phyloP scores from a whole-genome alignment of 1,140 invertebrate genomes.

The Saccostrea glomerata region DNA sequence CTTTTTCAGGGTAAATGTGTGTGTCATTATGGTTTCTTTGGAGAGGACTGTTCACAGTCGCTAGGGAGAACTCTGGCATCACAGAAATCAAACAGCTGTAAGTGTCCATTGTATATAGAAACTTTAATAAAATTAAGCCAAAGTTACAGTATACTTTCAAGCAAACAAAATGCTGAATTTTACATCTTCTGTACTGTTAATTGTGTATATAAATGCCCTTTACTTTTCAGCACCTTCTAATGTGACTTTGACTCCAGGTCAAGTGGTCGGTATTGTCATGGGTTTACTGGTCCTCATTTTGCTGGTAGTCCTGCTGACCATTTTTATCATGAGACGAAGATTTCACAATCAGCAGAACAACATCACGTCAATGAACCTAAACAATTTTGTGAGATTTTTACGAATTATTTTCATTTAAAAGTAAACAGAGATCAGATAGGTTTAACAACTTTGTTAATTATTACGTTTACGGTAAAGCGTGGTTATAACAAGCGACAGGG shows the following conservation, averaged over 20 bases:
- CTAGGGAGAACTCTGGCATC: not conserved
- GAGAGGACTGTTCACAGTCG: conserved; percentile 83
- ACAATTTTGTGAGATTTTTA: not conserved
- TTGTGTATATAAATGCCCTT: not conserved
- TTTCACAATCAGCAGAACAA: conserved; percentile 17
- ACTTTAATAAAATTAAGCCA: not conserved
- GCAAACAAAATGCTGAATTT: not conserved
- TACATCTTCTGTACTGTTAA: too few relatives aligned
- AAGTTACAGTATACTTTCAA: not conserved
- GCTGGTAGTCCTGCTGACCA: conserved; percentile 48
- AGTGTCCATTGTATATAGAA: not conserved
- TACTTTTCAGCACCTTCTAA: not conserved
- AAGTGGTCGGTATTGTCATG: conserved; percentile 59
- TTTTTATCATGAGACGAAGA: conserved; percentile 52
- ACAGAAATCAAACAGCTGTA: not conserved
- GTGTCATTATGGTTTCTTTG: conserved; percentile 89
- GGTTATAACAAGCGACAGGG: too few relatives aligned
- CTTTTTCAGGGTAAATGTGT: conserved; percentile 84
- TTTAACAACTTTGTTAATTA: too few relatives aligned
- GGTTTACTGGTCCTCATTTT: conserved; percentile 56
- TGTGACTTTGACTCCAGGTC: conserved; percentile 50
- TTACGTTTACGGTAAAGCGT: too few relatives aligned
- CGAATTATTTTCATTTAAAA: not conserved
- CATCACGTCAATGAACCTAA: not conserved
- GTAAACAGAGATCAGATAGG: not conserved